Evolutionary conservation across 2,888 invertebrate species (phyloP), one percentile per base, ranked within the genome.

Genomic region (Hydrotaea cyrtoneurina): DNA sequence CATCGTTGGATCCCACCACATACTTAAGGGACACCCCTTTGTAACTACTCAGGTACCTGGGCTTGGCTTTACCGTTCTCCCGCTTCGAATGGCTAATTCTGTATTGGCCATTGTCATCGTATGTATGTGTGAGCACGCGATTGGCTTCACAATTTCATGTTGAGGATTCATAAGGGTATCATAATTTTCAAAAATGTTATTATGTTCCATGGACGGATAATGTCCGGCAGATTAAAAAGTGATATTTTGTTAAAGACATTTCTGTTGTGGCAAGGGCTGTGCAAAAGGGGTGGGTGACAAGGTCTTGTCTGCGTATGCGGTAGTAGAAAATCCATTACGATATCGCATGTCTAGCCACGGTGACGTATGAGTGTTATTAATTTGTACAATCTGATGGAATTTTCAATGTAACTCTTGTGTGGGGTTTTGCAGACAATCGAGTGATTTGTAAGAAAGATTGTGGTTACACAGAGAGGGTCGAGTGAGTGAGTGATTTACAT

Each of bases 131-230:
- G 4, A 39, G 1, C 21, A n/a, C n/a, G n/a, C n/a, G n/a, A n/a
- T n/a, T n/a, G n/a, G n/a, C n/a, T n/a, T n/a, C n/a, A n/a, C n/a
- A 21, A 15, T 26, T n/a, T 59, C 26, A 26, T 57, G 0, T 59
- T 23, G 21, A 17, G 55, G 53, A 53, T 53, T 71, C 53, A 71
- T 71, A 71, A 31, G 71, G 53, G 71, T 71, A 71, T 71, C 71
- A 76, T 66, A 19, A 66, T 53, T 66, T 39, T n/a, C 15, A 8
- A 55, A 73, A 57, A 21, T 19, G 39, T n/a, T 50, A 31, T 50
- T 64, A 13, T 75, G 23, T 64, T 62, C 23, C 23, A 36, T 57
- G 19, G n/a, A 13, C 11, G 46, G 19, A 71, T 53, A 62, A 62
- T 64, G 23, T 36, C 21, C 46, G 2, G 11, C 46, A 26, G 75